Base-by-base conservation (phyloP, 1,140 invertebrate genomes). In the Himalopsyche phryganea region DNA sequence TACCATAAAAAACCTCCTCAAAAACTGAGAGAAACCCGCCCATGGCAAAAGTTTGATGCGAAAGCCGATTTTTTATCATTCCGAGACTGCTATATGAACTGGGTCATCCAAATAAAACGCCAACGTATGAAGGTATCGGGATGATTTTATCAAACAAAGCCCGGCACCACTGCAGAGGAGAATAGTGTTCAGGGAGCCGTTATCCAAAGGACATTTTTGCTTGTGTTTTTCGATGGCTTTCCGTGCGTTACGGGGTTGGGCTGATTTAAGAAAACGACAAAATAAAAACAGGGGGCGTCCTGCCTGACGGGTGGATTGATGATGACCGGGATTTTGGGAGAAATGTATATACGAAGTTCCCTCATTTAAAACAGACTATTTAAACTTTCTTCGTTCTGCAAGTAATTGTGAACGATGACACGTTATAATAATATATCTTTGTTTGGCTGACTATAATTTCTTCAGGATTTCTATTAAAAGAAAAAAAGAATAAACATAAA, bases 51-150 rank as follows among this genome's bases (percentile, higher is more conserved):
- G 52, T 61, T 60, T 56, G 47, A 59, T 59, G 57, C 28, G 49
- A 50, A 50, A 49, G 35, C 52, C 59, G 48, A 61, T 56, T 61
- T 61, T 61, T 61, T 60, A 54, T 50, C 51, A 50, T 61, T 48
- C 46, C 51, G 10, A 13, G 46, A 20, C 51, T 33, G 20, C 50
- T 61, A 56, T 61, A 61, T 61, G 52, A 61, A 61, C 59, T 53
- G 52, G 59, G 52, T 55, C 59, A 53, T 54, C 45, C 52, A 48
- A 50, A 61, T 60, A 60, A 60, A 60, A 49, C 35, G 45, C n/a
- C 42, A 15, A 28, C 23, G 23, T 28, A 28, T 28, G 23, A 28
- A 41, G 38, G 38, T 18, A 38, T 46, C 44, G 35, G 45, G 45
- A 23, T 54, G 52, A 54, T 54, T 54, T 54, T 50, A 51, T 36